Evolutionary conservation across 2,888 invertebrate species (phyloP), one percentile per base, ranked within the genome.

Genomic region (Epistrophe eligans): DNA sequence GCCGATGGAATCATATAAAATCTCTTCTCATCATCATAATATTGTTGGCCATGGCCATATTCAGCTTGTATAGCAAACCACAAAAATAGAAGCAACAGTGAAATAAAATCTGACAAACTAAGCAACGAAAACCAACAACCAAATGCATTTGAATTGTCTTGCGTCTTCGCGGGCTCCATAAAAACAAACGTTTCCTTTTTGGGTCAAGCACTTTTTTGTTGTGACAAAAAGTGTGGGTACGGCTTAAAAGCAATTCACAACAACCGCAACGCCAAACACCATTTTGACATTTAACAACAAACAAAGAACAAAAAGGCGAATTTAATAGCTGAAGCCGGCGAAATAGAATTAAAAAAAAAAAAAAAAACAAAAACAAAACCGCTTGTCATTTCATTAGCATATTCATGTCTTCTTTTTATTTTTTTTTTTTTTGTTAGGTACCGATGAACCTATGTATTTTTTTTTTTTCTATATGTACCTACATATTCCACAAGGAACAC

Each of bases 141-240:
- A 45, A 52, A 58, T 74, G 80, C 80, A 70, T 74, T 80, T 70
- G 52, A 67, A 55, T 50, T 52, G 17, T 19, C 17, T 70, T 50
- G 24, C 45, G 70, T 52, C 13, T 17, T 10, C 52, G 70, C 67
- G 60, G 62, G 74, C 45, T 60, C 73, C 9, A 67, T 32, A 57
- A 67, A 15, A 66, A 45, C 19, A 62, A 48, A 64, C 57, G 70
- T 57, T 76, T 84, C 79, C 79, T 79, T 84, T 84, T 84, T 84
- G 71, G 84, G 74, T 84, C 79, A 84, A 84, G 64, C 73, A 73
- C 73, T 77, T 57, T n/a, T 35, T 3, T 43, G 5, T 64, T 45
- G 24, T 64, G 35, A 35, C 17, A 40, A n/a, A 40, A 40, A 32
- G 67, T 50, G 66, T 32, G 35, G 64, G 50, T 67, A 50, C 50